Evolutionary conservation across 2,888 invertebrate genomes (phyloP).

Genomic region (Cybosia mesomella): DNA sequence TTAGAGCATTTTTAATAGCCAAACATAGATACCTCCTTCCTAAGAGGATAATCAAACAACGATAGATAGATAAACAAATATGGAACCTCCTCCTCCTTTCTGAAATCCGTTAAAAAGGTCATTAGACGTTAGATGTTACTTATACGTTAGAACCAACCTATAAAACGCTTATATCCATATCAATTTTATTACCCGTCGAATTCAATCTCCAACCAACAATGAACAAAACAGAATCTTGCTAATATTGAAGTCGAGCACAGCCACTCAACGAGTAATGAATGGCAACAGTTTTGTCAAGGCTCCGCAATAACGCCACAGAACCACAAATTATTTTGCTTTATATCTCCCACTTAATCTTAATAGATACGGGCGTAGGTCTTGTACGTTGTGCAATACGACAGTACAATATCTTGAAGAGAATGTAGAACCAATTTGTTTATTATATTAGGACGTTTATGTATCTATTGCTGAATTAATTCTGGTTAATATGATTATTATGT

Average conservation of each 20-base stretch:
- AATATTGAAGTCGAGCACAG: slow-evolving; percentile 46
- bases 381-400: slow-evolving; percentile 19
- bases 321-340: slow-evolving; percentile 56
- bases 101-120: neutral
- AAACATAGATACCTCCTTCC: too few species aligned
- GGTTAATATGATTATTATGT: too few species aligned
- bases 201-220: slow-evolving; percentile 5
- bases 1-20: too few species aligned
- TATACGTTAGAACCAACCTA: neutral
- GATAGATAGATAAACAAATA: neutral
- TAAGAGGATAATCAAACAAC: too few species aligned
- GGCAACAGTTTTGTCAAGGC: slow-evolving; percentile 60
- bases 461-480: neutral
- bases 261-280: slow-evolving; percentile 54
- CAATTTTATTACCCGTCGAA: neutral
- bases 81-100: neutral
- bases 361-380: slow-evolving; percentile 31
- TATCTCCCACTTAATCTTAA: slow-evolving; percentile 56
- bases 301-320: slow-evolving; percentile 53
- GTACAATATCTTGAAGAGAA: slow-evolving; percentile 12
- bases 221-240: slow-evolving; percentile 25
- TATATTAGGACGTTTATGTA: neutral
- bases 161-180: neutral
- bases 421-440: slow-evolving; percentile 17
- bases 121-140: too few species aligned